Base-by-base conservation (phyloP, 1,140 invertebrate genomes). In the Acromyrmex echinatior region DNA sequence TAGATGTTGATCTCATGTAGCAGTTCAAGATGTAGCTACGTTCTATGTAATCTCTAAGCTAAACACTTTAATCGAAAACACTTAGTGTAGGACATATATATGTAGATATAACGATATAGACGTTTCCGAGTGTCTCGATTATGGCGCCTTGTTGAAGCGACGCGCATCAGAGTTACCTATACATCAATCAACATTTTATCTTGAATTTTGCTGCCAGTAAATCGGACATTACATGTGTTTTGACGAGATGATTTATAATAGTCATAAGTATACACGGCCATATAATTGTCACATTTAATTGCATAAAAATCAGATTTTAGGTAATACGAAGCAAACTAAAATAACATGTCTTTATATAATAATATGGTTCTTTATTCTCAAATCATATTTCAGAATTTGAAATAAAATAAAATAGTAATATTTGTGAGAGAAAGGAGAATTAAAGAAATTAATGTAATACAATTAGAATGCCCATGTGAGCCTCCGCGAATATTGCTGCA, bases 21-120 rank as follows among this genome's bases (percentile, higher is more conserved):
- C 91, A 91, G 78, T 87, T 86, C 80, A 63, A 92, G 77, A 93
- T 81, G 92, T 95, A 95, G 94, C 91, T 90, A 90, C 91, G 91
- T 94, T 94, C 92, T 90, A 93, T 95, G 91, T 95, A 95, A 95
- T 92, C 92, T 92, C 91, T 93, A 94, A 94, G 88, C 90, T 94
- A 93, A 91, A 93, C 91, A 92, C 90, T 92, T 94, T 94, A 93
- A 94, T 94, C 92, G 90, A 93, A 91, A 92, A 92, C 88, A 92
- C 73, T 91, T 93, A 92, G 89, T 39, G 87, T 94, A 94, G 90
- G 87, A 91, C 86, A 71, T 89, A 90, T 91, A 90, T 91, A 81
- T 16, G 66, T 81, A 92, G 90, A 71, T 71, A 87, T 93, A 88
- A 91, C 74, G 82, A 89, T 88, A 90, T 91, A 92, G 88, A 89